Percentiles rank a stretch among this genome's conserved stretches.
Evolutionary conservation across 1,140 invertebrate species (phyloP).

Genomic region (Eciton burchellii): DNA sequence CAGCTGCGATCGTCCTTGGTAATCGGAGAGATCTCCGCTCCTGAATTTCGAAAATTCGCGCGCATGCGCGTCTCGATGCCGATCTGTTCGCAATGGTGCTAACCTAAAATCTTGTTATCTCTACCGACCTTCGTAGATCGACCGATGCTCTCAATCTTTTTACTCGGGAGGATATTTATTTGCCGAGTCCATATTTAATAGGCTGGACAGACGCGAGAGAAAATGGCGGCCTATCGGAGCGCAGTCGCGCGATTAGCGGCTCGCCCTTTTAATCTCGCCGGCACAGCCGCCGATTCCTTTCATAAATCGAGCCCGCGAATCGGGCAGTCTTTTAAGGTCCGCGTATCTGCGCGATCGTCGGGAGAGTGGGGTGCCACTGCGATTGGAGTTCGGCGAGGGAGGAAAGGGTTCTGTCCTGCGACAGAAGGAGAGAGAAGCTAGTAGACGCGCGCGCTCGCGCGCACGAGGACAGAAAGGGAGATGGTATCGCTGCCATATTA

Average conservation of each 20-base stretch:
- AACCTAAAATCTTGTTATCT: neutral
- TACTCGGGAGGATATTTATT: too few relatives aligned
- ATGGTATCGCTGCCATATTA: slow-evolving; percentile 85
- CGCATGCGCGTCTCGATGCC: neutral
- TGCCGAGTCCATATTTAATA: neutral
- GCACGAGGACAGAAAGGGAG: slow-evolving; percentile 73
- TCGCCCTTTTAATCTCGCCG: slow-evolving; percentile 4
- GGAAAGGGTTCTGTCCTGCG: slow-evolving; percentile 51
- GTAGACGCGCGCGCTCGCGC: too few relatives aligned
- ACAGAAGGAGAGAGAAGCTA: slow-evolving; percentile 78
- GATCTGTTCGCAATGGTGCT: neutral
- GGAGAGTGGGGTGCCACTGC: slow-evolving; percentile 21
- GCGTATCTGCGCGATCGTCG: slow-evolving; percentile 49
- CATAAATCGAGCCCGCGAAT: slow-evolving; percentile 50
- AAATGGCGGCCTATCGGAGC: too few relatives aligned
- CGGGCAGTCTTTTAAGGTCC: slow-evolving; percentile 55
- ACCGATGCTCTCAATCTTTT: neutral
- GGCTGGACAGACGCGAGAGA: too few relatives aligned
- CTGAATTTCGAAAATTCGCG: neutral
- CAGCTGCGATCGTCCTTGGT: slow-evolving; percentile 19
- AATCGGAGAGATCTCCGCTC: neutral
- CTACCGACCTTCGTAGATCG: too few relatives aligned
- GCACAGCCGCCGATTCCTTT: slow-evolving; percentile 47
- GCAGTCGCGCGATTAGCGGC: slow-evolving; percentile 1
- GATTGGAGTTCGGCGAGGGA: neutral